Percentiles rank a stretch among this genome's conserved stretches.
These are phyloP conservation scores for Hermaeophaga mercurialis DNA, from an alignment of 2,888 invertebrate genomes.

Conservation along the genomic window DNA sequence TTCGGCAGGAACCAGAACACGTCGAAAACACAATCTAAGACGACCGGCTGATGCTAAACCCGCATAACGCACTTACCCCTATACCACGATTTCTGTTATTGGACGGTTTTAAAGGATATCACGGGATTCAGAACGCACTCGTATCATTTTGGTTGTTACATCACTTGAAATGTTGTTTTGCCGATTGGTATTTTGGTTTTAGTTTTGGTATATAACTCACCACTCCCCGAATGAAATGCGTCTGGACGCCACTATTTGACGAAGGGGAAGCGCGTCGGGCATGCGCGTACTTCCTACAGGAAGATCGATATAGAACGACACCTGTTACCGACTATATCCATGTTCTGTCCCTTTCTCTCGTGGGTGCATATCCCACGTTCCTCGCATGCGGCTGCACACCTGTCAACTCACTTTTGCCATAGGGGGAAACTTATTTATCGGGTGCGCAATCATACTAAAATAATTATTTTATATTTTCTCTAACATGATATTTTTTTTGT, in stretches of 20 bases:
- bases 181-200: background rate
- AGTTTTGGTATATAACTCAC: constrained; percentile 43
- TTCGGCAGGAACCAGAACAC: constrained; percentile 24
- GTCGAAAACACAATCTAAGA: constrained; percentile 26
- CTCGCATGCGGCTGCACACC: constrained; percentile 5
- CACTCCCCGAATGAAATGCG: constrained; percentile 56
- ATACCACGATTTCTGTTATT: constrained; percentile 15
- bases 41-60: constrained; percentile 22
- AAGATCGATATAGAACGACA: constrained; percentile 56
- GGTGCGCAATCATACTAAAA: background rate
- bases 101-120: constrained; percentile 36
- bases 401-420: background rate
- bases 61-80: constrained; percentile 29
- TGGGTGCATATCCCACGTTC: constrained; percentile 30
- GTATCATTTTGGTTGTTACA: constrained; percentile 15
- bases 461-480: background rate
- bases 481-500: background rate
- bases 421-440: too few relatives aligned
- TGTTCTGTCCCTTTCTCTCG: constrained; percentile 31
- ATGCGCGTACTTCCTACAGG: constrained; percentile 47
- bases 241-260: constrained; percentile 46
- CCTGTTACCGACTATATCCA: constrained; percentile 53
- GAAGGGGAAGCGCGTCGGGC: constrained; percentile 49
- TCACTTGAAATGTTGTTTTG: constrained; percentile 15
- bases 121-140: constrained; percentile 10